phyloP scores from a whole-genome alignment of 2,113 vertebrate species.

The Fregata magnificens region DNA sequence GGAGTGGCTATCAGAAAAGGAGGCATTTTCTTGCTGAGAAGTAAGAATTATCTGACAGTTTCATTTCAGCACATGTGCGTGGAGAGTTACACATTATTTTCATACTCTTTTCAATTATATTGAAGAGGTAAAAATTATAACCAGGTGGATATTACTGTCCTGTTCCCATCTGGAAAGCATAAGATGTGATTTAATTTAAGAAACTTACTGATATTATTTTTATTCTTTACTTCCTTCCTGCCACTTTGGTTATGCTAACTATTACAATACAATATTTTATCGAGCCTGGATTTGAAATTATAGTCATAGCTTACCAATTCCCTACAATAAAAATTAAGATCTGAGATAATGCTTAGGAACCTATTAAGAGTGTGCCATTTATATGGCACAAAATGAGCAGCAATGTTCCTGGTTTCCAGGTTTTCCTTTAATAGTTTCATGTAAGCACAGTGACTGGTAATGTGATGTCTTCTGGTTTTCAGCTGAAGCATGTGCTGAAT shows the following conservation, averaged over 20 bases:
- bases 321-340: background rate
- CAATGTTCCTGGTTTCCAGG: background rate
- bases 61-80: background rate
- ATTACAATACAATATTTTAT: background rate
- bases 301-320: background rate
- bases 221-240: background rate
- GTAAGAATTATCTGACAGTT: background rate
- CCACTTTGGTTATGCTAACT: background rate
- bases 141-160: background rate
- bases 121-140: background rate
- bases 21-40: background rate
- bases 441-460: background rate
- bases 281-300: background rate
- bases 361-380: background rate
- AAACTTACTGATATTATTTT: background rate
- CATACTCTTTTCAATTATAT: background rate
- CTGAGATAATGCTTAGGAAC: background rate
- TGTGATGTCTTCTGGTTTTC: background rate
- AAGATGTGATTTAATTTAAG: background rate
- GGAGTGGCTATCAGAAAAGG: background rate
- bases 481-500: background rate
- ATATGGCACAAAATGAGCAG: background rate
- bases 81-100: background rate
- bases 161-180: conserved; percentile 21
- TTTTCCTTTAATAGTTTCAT: background rate